Conservation (phyloP, 2,113 vertebrate species). For the Tachysurus vachellii region DNA sequence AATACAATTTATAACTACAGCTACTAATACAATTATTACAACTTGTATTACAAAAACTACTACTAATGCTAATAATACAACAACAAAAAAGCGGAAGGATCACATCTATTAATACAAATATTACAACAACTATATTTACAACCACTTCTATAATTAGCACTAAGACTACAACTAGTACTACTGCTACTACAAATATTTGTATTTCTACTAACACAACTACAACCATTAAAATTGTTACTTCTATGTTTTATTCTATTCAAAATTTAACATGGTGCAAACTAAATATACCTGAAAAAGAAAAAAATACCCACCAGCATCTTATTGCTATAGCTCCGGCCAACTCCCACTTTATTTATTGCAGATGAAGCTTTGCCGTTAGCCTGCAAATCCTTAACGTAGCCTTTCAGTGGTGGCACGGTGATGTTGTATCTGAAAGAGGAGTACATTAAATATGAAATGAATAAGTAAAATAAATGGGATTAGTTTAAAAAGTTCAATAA, state of each 20-base stretch:
- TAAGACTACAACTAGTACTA: background rate
- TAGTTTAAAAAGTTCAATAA: too few relatives aligned
- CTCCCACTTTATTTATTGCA: constrained; percentile 75
- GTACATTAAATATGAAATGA: too few relatives aligned
- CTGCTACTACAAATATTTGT: background rate
- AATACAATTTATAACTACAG: too few relatives aligned
- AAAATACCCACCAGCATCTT: constrained; percentile 76
- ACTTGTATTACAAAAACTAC: too few relatives aligned
- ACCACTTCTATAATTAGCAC: background rate
- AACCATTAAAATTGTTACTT: background rate
- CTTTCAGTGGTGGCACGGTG: constrained; percentile 79
- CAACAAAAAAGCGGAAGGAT: background rate
- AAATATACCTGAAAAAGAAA: background rate
- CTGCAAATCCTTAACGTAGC: constrained; percentile 81
- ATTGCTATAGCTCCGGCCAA: constrained; percentile 82
- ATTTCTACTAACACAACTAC: background rate
- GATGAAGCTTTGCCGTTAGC: constrained; percentile 44
- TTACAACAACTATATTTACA: background rate
- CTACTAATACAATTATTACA: too few relatives aligned
- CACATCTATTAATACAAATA: background rate
- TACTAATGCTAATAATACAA: too few relatives aligned
- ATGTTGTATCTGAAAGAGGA: constrained; percentile 79
- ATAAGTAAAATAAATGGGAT: too few relatives aligned
- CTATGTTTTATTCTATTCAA: background rate
- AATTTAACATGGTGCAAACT: background rate